These are phyloP conservation scores for Neogale vison DNA, from an alignment of 2,113 vertebrate species.

Conservation along the genomic window DNA sequence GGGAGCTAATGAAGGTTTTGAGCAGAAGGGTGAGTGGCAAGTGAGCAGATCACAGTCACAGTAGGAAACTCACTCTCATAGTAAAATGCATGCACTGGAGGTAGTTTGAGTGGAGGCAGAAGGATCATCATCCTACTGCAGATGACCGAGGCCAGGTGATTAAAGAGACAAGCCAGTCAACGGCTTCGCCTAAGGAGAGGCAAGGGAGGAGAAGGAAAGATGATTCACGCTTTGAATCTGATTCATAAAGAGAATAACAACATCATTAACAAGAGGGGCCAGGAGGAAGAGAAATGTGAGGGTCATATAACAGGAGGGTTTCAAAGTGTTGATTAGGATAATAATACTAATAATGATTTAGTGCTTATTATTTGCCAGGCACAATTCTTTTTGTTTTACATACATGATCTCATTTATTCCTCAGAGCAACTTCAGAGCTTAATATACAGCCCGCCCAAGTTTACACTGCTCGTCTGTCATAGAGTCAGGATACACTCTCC, in stretches of 20 bases:
- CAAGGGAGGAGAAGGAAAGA: background rate
- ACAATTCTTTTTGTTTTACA: background rate
- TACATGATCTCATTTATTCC: background rate
- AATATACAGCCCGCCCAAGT: background rate
- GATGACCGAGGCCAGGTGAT: background rate
- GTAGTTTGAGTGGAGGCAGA: background rate
- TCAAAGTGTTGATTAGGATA: background rate
- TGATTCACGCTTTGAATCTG: background rate
- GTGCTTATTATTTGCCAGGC: background rate
- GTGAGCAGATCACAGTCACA: background rate
- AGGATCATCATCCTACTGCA: background rate
- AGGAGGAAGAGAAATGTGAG: constrained; percentile 15
- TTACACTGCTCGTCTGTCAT: background rate
- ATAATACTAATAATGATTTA: constrained; percentile 4
- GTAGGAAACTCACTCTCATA: background rate
- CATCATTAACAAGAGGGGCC: background rate
- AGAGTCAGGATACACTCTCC: background rate
- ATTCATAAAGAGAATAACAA: constrained; percentile 34
- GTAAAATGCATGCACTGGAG: background rate
- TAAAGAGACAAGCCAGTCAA: background rate
- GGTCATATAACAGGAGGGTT: background rate
- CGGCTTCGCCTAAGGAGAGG: background rate
- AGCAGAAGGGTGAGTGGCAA: background rate
- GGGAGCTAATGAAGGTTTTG: background rate
- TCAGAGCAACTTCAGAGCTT: background rate